Base-by-base conservation (phyloP, 2,113 vertebrate species). In the Pygathrix nemaeus region DNA sequence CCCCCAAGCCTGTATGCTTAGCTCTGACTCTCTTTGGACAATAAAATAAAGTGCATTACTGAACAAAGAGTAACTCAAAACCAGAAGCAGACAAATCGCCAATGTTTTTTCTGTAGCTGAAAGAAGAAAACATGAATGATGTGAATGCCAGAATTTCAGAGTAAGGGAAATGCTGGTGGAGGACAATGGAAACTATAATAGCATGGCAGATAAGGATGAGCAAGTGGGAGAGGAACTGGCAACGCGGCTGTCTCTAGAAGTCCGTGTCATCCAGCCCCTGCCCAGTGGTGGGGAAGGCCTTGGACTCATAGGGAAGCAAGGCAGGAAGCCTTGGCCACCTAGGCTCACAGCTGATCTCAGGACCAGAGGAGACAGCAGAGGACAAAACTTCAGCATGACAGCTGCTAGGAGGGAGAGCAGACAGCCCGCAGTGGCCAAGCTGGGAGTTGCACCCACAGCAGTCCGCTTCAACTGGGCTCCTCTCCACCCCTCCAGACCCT, bases 11-110 rank as follows among this genome's bases (percentile, higher is more conserved):
- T 59, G 50, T 25, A 45, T 8, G 13, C 40, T 52, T 55, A 89
- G 84, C 92, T 43, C 52, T 57, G 66, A 73, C 66, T 93, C 50
- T 82, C 87, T 97, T 38, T 87, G 97, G 97, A 93, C 75, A 73
- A 82, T 52, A 87, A 87, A 66, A 88, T 38, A 50, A 97, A 94
- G 91, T 79, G 80, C 72, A 75, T 89, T 40, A 90, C 89, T 95
- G 96, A 92, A 94, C 93, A 91, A 93, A 98, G 96, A 96, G 93
- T 10, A 93, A 95, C 94, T 93, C 92, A 64, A 87, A 95, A 91
- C 95, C 91, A 80, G 92, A 83, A 95, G 91, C 93, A 80, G 89
- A 97, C 59, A 97, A 96, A 88, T 88, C 72, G 89, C 61, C 81
- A 84, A 93, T 2, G 59, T 57, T 84, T 88, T 95, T 96, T 96